Percentiles rank a stretch among this genome's conserved stretches.
These are phyloP conservation scores for Nothoprocta pentlandii DNA, from an alignment of 2,113 vertebrate species.

Conservation along the genomic window DNA sequence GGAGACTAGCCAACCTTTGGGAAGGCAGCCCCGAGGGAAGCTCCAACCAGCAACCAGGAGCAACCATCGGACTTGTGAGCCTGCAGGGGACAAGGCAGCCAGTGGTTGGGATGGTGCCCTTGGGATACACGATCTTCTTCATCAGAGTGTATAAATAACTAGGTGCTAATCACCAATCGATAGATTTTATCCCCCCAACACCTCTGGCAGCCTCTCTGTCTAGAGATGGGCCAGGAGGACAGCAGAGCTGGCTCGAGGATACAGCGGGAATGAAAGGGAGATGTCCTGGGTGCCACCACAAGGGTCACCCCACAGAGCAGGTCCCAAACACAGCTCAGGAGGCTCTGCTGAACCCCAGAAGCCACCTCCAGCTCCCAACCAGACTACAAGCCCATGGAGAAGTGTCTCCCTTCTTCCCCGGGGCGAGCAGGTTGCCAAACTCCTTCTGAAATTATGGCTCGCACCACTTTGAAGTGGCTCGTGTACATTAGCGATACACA, in stretches of 20 bases:
- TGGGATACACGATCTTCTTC: not conserved
- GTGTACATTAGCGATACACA: not conserved
- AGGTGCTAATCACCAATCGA: not conserved
- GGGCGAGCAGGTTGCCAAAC: not conserved
- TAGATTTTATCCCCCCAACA: not conserved
- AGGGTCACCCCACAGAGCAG: not conserved
- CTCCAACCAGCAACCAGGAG: not conserved
- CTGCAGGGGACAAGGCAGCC: rapidly evolving
- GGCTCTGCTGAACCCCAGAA: not conserved
- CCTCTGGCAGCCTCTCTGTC: not conserved
- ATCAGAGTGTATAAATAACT: not conserved
- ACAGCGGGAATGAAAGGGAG: not conserved
- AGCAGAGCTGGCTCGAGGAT: not conserved
- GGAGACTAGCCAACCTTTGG: not conserved
- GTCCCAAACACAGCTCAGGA: not conserved
- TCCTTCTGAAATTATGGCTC: not conserved
- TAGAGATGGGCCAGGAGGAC: not conserved
- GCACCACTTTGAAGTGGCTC: not conserved
- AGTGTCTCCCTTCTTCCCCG: not conserved
- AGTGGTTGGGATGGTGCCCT: not conserved
- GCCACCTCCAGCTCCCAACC: not conserved
- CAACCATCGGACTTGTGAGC: not conserved
- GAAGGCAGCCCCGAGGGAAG: not conserved
- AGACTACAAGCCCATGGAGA: not conserved
- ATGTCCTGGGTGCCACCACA: not conserved